Conservation (phyloP, 1,140 invertebrate species). For the Megalopta genalis region DNA sequence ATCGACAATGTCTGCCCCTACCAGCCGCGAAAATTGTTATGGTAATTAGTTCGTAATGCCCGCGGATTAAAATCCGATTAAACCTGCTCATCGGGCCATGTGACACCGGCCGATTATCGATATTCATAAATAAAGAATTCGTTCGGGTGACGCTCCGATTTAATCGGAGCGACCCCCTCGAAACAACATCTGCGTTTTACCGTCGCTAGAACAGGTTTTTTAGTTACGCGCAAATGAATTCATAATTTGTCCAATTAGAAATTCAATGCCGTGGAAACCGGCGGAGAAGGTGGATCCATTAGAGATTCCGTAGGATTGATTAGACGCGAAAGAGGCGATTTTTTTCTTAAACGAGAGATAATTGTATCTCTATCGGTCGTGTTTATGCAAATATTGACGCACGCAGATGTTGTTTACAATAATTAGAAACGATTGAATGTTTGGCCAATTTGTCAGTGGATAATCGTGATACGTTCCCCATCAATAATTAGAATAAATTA, state of each 20-base stretch:
- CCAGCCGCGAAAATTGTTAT: slow-evolving; percentile 50
- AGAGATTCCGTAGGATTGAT: too few species aligned
- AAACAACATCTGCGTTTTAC: not conserved
- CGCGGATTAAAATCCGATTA: slow-evolving; percentile 46
- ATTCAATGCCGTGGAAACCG: not conserved
- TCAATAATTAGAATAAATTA: too few species aligned
- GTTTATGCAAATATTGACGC: too few species aligned
- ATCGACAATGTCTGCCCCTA: slow-evolving; percentile 44
- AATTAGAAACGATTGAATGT: too few species aligned
- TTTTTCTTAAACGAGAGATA: too few species aligned
- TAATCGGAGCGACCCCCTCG: not conserved
- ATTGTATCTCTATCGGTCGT: too few species aligned
- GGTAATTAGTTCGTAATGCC: slow-evolving; percentile 54
- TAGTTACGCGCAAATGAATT: not conserved
- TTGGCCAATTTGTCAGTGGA: too few species aligned
- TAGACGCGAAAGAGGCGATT: too few species aligned
- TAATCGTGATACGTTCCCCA: too few species aligned
- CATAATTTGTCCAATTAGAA: not conserved
- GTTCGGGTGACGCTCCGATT: not conserved
- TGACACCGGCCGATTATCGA: not conserved
- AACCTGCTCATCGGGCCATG: not conserved
- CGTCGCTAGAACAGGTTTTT: not conserved
- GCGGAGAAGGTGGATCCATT: too few species aligned
- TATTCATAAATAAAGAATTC: slow-evolving; percentile 5
- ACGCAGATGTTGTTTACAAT: too few species aligned